Percentiles rank a stretch among this genome's conserved stretches.
Conservation (phyloP, 2,113 vertebrate genomes). For the Solea senegalensis region DNA sequence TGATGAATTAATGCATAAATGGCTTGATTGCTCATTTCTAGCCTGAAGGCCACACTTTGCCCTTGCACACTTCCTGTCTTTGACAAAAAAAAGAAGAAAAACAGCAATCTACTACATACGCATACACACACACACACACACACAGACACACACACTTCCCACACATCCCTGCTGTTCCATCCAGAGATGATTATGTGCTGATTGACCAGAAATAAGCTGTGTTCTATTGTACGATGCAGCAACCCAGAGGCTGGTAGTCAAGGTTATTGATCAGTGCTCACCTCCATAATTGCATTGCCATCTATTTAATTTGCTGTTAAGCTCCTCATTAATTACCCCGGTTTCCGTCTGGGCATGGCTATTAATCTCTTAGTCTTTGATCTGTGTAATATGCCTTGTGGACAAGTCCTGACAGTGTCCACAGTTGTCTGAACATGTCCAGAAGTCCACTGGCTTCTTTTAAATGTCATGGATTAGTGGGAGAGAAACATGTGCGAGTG, state of each 20-base stretch:
- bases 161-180: slow-evolving; percentile 33
- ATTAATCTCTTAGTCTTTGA: slow-evolving; percentile 72
- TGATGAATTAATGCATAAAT: slow-evolving; percentile 55
- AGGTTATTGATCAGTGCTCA: slow-evolving; percentile 75
- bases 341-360: slow-evolving; percentile 57
- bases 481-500: background rate
- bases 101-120: background rate
- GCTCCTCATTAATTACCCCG: slow-evolving; percentile 64
- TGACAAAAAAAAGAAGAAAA: background rate
- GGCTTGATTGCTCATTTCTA: slow-evolving; percentile 40
- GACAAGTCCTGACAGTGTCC: slow-evolving; percentile 49
- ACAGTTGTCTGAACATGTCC: slow-evolving; percentile 43
- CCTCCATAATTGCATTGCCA: slow-evolving; percentile 66
- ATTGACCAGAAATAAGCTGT: slow-evolving; percentile 32
- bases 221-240: slow-evolving; percentile 46
- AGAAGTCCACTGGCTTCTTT: slow-evolving; percentile 41
- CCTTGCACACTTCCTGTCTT: slow-evolving; percentile 1
- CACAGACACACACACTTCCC: background rate
- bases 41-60: slow-evolving; percentile 23
- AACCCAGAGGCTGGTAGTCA: slow-evolving; percentile 60
- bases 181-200: slow-evolving; percentile 29
- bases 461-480: slow-evolving; percentile 1
- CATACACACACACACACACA: background rate
- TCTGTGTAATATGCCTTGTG: slow-evolving; percentile 63
- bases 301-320: slow-evolving; percentile 73